phyloP scores from a whole-genome alignment of 2,113 vertebrate genomes.

The Equus quagga region DNA sequence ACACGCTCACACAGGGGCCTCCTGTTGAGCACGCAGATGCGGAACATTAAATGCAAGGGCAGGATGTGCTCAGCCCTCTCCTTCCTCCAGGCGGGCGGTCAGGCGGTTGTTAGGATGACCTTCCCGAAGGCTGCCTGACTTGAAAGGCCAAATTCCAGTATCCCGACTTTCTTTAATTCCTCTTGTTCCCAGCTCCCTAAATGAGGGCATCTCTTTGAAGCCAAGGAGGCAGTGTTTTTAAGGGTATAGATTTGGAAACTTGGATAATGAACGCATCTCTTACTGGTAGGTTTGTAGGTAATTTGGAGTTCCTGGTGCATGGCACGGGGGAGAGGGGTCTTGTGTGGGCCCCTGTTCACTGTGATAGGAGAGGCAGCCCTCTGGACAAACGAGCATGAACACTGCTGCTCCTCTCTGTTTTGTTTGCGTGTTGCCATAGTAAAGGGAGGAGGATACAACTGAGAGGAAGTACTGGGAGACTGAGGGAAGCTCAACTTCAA shows the following conservation, averaged over 20 bases:
- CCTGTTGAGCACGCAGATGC: not conserved
- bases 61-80: not conserved
- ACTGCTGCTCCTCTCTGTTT: not conserved
- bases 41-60: not conserved
- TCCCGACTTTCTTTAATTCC: not conserved
- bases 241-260: not conserved
- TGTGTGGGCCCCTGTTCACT: not conserved
- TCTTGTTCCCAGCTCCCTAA: not conserved
- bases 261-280: not conserved
- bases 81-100: not conserved
- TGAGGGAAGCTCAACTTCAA: not conserved
- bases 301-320: conserved; percentile 13
- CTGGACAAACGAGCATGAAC: not conserved
- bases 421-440: conserved; percentile 10
- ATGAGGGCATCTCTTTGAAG: not conserved
- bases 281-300: not conserved
- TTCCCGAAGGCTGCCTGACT: not conserved
- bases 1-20: not conserved
- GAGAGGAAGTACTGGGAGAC: not conserved
- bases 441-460: not conserved
- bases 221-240: conserved; percentile 36
- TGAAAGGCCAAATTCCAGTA: not conserved
- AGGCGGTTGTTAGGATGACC: not conserved
- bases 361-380: not conserved
- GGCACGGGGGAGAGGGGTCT: not conserved